Conservation (phyloP, 2,797 vertebrate species). For the Brotula barbata region DNA sequence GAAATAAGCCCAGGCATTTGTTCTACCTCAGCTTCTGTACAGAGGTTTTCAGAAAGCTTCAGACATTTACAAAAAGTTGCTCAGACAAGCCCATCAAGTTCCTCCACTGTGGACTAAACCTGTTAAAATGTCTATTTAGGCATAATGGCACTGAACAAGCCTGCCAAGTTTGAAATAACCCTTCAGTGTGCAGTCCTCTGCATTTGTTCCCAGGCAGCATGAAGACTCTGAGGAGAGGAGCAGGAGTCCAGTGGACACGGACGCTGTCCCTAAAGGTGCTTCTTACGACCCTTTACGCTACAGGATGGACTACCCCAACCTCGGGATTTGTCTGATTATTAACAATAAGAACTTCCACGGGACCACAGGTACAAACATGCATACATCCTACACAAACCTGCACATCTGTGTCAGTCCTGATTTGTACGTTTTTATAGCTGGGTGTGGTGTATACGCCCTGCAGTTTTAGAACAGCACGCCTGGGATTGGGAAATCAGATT, state of each 20-base stretch:
- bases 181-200: too few species aligned
- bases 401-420: too few species aligned
- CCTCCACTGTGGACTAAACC: not conserved
- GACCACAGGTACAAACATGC: constrained; percentile 29
- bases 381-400: not conserved
- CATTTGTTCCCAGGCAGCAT: not conserved
- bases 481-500: too few species aligned
- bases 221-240: not conserved
- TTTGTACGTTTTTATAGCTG: too few species aligned
- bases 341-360: constrained; percentile 70
- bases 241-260: constrained; percentile 1
- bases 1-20: too few species aligned
- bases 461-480: too few species aligned
- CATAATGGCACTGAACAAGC: not conserved
- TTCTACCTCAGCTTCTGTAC: too few species aligned
- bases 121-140: not conserved
- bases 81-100: not conserved
- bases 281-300: constrained; percentile 47
- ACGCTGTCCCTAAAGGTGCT: not conserved
- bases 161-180: not conserved
- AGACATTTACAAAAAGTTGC: too few species aligned
- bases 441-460: too few species aligned
- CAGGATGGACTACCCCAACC: constrained; percentile 60
- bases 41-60: too few species aligned
- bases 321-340: constrained; percentile 68